phyloP scores from a whole-genome alignment of 1,140 invertebrate species.

The Episyrphus balteatus region DNA sequence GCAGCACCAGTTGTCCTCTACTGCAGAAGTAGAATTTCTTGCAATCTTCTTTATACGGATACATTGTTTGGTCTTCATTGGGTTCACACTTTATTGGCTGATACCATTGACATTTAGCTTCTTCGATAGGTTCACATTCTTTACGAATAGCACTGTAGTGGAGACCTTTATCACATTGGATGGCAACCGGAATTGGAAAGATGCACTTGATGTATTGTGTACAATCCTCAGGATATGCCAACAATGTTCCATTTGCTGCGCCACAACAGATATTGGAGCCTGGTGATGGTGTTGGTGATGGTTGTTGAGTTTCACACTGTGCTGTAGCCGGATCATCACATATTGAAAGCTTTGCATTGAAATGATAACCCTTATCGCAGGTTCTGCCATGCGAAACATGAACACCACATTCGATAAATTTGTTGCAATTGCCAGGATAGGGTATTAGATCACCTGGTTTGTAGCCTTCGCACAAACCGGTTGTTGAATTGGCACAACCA shows the following conservation, averaged over 20 bases:
- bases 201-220: conserved; percentile 22
- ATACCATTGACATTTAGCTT: no score
- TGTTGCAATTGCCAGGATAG: conserved; percentile 25
- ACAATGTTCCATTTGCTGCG: conserved; percentile 9
- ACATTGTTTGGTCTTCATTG: conserved; percentile 6
- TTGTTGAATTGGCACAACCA: no score
- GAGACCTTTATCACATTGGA: conserved; percentile 15
- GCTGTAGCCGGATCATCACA: conserved; percentile 1
- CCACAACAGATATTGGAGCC: conserved; percentile 15
- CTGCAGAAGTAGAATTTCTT: conserved; percentile 21
- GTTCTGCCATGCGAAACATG: conserved; percentile 17
- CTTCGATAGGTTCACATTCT: no score
- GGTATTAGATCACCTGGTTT: conserved; percentile 16
- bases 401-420: conserved; percentile 21
- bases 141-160: conserved; percentile 5
- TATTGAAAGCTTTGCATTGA: conserved; percentile 9
- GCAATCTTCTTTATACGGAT: conserved; percentile 25
- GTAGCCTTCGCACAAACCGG: no score
- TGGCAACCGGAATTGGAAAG: conserved; percentile 17
- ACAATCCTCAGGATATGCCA: conserved; percentile 27
- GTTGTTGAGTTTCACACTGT: neutral
- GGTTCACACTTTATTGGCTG: conserved; percentile 9
- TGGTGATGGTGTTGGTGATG: conserved; percentile 13
- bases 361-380: conserved; percentile 21
- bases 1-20: neutral